Evolutionary conservation across 2,113 vertebrate species (phyloP), one percentile per base, ranked within the genome.

Genomic region (Rhombomys opimus): DNA sequence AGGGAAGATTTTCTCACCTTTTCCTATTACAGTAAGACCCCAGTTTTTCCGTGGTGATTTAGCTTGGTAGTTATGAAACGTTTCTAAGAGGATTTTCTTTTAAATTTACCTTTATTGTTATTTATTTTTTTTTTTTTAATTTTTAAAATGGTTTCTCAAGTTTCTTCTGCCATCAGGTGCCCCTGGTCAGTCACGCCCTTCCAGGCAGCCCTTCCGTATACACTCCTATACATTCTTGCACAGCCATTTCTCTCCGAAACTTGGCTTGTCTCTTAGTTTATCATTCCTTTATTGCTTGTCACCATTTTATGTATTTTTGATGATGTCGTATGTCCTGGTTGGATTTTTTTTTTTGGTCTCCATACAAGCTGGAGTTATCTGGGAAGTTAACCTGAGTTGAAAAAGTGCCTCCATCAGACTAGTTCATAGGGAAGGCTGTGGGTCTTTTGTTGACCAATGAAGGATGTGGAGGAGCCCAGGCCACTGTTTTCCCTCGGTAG

Each of bases 21-120:
- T 93, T 87, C 32, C 9, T 61, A 2, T 61, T 95, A 17, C 76
- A 57, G 54, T 77, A 54, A 82, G 30, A 80, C 4, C 5, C 5
- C 59, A 22, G 38, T 90, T 93, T 95, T 80, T 1, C 7, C 73
- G 20, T 97, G 85, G 87, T 38, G 91, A 77, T 85, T 92, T 93
- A 85, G 94, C 73, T 76, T 80, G 86, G 87, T 90, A 52, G 38
- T 65, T 80, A 92, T 27, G 54, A 96, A 95, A 81, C 17, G 50
- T 1, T 17, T 84, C 50, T 65, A 52, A 11, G 50, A 78, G 32
- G 17, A 14, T 20, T 73, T 73, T 73, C 57, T 57, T 41, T 18
- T n/a, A 73, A 73, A 22, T 72, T n/a, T n/a, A 72, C 32, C 8
- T 72, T 54, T 50, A 14, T 41, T 50, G 27, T 25, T 27, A 22